Conservation (phyloP, 2,113 vertebrate species). For the Telmatochromis sp. region DNA sequence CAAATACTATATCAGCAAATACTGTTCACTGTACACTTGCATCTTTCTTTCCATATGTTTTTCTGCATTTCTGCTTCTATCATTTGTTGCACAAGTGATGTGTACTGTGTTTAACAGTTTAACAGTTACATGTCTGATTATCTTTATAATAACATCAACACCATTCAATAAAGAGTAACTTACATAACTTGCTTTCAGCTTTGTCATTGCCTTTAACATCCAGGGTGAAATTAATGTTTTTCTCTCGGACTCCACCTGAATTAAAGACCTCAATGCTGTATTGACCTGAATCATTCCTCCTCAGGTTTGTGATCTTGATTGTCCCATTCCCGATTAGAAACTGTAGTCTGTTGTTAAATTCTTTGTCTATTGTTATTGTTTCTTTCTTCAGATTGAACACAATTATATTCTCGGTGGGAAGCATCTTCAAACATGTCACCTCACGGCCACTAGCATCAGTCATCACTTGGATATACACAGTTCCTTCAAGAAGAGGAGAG, state of each 20-base stretch:
- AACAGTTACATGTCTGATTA: background rate
- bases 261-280: background rate
- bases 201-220: slow-evolving; percentile 40
- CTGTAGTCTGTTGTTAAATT: background rate
- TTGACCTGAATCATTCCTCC: slow-evolving; percentile 18
- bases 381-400: slow-evolving; percentile 7
- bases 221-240: background rate
- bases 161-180: background rate
- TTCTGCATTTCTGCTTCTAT: background rate
- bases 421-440: background rate
- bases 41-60: background rate
- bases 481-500: background rate
- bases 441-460: background rate
- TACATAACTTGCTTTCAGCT: background rate
- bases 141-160: background rate
- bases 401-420: rapidly evolving
- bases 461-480: slow-evolving; percentile 33
- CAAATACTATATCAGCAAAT: background rate
- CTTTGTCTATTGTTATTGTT: background rate
- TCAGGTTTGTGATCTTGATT: slow-evolving; percentile 10
- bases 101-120: background rate
- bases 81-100: background rate
- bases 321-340: slow-evolving; percentile 35
- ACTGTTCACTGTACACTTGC: background rate
- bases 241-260: background rate